These are phyloP conservation scores for Turritopsis dohrnii DNA, from an alignment of 30 jellyfish, hydroid and myxozoan genomes.

Conservation along the genomic window DNA sequence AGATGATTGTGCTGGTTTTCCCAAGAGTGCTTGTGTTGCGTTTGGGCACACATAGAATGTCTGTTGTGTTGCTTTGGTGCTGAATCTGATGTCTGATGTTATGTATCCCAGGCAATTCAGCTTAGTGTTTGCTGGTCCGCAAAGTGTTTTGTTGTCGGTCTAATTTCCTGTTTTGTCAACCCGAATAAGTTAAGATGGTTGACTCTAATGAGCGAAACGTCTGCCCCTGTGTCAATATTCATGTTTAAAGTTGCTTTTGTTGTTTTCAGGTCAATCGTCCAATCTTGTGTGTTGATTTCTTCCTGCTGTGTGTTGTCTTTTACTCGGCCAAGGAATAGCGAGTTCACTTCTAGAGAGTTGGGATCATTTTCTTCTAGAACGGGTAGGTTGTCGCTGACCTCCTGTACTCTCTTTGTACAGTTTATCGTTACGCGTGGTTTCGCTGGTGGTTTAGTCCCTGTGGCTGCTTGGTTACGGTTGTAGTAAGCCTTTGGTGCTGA, in stretches of 20 bases:
- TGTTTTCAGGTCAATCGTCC: too few species aligned
- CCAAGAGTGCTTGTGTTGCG: conserved; percentile 9
- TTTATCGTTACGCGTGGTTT: too few species aligned
- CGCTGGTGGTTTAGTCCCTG: too few species aligned
- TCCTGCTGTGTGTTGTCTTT: neutral
- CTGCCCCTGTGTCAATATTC: conserved; percentile 41
- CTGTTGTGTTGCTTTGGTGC: neutral
- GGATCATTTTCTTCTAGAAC: neutral
- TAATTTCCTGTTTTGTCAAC: neutral
- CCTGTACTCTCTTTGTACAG: neutral
- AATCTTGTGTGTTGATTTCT: too few species aligned
- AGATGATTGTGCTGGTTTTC: conserved; percentile 21
- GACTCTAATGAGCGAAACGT: conserved; percentile 24
- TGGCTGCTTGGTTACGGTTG: neutral
- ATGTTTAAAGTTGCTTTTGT: too few species aligned
- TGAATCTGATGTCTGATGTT: neutral
- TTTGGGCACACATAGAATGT: conserved; percentile 8
- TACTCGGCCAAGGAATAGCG: neutral
- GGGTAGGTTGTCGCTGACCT: neutral
- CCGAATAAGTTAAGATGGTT: conserved; percentile 14
- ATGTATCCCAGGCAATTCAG: conserved; percentile 27
- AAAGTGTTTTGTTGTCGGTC: neutral
- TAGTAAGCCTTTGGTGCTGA: neutral
- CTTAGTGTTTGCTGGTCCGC: conserved; percentile 18
- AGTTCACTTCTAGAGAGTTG: neutral